Evolutionary conservation across 2,113 vertebrate species (phyloP).

Genomic region (Periophthalmodon schlosseri): DNA sequence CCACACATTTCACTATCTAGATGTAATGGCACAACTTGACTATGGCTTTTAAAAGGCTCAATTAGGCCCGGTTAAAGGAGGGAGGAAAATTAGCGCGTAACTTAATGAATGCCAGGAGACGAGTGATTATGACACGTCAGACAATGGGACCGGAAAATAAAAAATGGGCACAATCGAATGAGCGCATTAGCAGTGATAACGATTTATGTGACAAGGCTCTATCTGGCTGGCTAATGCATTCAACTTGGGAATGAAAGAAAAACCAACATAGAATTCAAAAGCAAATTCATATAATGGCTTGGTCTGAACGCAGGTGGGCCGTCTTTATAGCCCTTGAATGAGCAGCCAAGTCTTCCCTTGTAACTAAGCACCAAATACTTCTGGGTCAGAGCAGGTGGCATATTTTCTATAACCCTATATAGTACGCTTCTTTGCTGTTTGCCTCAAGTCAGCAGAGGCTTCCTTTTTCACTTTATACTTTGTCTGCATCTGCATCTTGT

Average conservation of each 20-base stretch:
- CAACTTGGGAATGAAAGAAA: conserved; percentile 26
- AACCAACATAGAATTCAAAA: neutral
- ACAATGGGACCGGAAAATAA: conserved; percentile 53
- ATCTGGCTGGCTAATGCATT: conserved; percentile 27
- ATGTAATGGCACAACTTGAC: conserved; percentile 61
- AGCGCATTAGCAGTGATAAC: conserved; percentile 25
- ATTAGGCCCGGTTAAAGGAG: conserved; percentile 62
- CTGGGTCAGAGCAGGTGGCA: neutral
- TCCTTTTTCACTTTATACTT: neutral
- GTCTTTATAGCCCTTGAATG: neutral
- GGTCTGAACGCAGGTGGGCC: neutral
- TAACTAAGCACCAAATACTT: neutral
- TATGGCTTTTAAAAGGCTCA: conserved; percentile 68
- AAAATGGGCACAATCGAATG: conserved; percentile 50
- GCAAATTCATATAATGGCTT: too few relatives aligned
- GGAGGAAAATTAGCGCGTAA: conserved; percentile 56
- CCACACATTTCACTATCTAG: conserved; percentile 51
- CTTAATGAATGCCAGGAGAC: conserved; percentile 75
- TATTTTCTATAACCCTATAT: neutral
- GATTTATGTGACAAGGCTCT: conserved; percentile 41
- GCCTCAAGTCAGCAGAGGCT: neutral
- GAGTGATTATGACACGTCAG: conserved; percentile 67
- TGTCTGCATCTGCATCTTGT: neutral
- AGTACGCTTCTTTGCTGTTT: neutral
- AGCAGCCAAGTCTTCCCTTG: neutral